Evolutionary conservation across 2,113 vertebrate species (phyloP), one percentile per base, ranked within the genome.

Genomic region (Misgurnus anguillicaudatus): DNA sequence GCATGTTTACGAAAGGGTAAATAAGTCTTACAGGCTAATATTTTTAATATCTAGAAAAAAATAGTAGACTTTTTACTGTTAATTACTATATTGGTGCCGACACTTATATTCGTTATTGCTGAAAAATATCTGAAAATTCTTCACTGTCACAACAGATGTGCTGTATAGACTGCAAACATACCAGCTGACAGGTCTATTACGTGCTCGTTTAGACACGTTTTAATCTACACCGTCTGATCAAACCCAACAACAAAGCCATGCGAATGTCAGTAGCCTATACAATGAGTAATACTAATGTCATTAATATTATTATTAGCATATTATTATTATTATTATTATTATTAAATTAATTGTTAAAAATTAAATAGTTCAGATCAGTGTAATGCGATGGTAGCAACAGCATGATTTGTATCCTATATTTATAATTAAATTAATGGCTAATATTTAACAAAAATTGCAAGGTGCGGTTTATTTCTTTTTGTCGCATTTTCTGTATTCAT

Each of bases 71-170:
- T 31, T 31, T 31, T 31, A 31, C 24, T 31, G 24, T 31, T 24
- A 2, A 31, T 31, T 31, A 31, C 24, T 74, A 16, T 74, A 47
- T 31, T 74, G 41, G 39, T 31, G 2, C 24, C 24, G 2, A 31
- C 24, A 31, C 24, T 31, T 31, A 31, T 31, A 31, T 31, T 31
- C 24, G 24, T 31, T 31, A 61, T 45, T 61, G 71, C 39, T 47
- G 13, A 16, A 41, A 61, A 47, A 62, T 62, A 36, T 62, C 39
- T 17, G 19, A 61, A 61, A 74, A 62, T 11, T 39, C 41, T 45
- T 74, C 7, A 73, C 53, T n/a, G n/a, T 73, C 53, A 60, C 71
- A 74, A 62, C 71, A 74, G 71, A 74, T 74, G 71, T 74, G 71
- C 21, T 17, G 17, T 55, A 71, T 62, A 73, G 11, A 61, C 71